Percentiles rank a stretch among this genome's conserved stretches.
These are phyloP conservation scores for Cydia amplana DNA, from an alignment of 1,140 invertebrate genomes.

Conservation along the genomic window DNA sequence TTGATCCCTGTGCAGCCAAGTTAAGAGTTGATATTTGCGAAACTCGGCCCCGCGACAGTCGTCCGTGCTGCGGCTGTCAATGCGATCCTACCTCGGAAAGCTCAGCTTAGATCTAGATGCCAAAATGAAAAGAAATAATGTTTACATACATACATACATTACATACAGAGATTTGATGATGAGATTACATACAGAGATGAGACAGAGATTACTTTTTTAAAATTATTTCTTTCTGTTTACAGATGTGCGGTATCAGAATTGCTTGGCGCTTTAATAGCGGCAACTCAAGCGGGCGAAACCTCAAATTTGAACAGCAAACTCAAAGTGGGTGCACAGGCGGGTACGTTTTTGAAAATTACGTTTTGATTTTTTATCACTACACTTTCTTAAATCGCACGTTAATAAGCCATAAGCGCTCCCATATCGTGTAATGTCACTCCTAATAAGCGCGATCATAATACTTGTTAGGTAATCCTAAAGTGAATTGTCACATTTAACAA, in stretches of 20 bases:
- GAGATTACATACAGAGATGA: too few relatives aligned
- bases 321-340: conserved; percentile 57
- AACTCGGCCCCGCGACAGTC: neutral
- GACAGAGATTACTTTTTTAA: too few relatives aligned
- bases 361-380: too few relatives aligned
- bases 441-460: too few relatives aligned
- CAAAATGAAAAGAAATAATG: too few relatives aligned
- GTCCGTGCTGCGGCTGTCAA: neutral
- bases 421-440: too few relatives aligned
- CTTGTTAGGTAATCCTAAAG: too few relatives aligned
- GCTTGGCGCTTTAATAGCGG: conserved; percentile 91
- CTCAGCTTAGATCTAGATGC: too few relatives aligned
- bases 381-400: too few relatives aligned
- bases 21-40: neutral
- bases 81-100: neutral
- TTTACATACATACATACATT: too few relatives aligned
- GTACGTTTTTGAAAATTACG: conserved; percentile 34
- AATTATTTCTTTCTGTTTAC: neutral
- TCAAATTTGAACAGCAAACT: conserved; percentile 68
- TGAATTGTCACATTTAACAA: neutral
- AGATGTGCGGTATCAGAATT: conserved; percentile 93
- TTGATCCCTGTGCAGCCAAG: neutral
- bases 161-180: too few relatives aligned
- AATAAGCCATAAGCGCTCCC: too few relatives aligned
- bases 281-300: conserved; percentile 85